These are phyloP conservation scores for Cantharis nigra DNA, from an alignment of 2,888 invertebrate species.

Conservation along the genomic window DNA sequence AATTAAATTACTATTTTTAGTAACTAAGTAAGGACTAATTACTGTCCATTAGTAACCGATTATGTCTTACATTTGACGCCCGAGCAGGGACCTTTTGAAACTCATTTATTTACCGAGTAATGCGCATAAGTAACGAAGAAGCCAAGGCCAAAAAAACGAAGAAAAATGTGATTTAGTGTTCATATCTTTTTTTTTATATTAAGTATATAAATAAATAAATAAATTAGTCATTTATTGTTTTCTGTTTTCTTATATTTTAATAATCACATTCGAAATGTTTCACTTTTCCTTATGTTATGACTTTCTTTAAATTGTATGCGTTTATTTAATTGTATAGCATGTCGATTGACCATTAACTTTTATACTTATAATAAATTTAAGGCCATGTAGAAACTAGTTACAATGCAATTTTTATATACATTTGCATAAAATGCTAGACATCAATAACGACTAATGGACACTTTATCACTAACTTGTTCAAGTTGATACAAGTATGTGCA, in stretches of 20 bases:
- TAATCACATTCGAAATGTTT: neutral
- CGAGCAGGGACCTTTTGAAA: too few species aligned
- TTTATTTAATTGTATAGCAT: conserved; percentile 3
- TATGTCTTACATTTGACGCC: too few species aligned
- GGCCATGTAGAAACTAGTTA: neutral
- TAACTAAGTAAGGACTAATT: too few species aligned
- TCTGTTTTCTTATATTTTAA: neutral
- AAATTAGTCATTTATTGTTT: too few species aligned
- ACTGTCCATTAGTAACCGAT: too few species aligned
- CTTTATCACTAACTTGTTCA: conserved; percentile 1
- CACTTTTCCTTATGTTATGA: neutral
- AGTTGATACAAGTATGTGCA: neutral
- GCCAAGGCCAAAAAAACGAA: too few species aligned
- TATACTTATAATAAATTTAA: conserved; percentile 5
- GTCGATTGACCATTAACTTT: conserved; percentile 5
- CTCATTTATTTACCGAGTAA: too few species aligned
- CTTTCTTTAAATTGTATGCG: neutral
- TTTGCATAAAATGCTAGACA: conserved; percentile 19
- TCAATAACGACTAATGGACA: conserved; percentile 12
- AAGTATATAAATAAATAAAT: too few species aligned
- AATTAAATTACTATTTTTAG: too few species aligned
- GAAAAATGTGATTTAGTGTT: too few species aligned
- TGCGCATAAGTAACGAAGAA: too few species aligned
- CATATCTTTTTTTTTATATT: too few species aligned
- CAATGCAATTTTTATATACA: conserved; percentile 6